Evolutionary conservation across 2,113 vertebrate genomes (phyloP), one percentile per base, ranked within the genome.

Genomic region (Oryctolagus cuniculus): DNA sequence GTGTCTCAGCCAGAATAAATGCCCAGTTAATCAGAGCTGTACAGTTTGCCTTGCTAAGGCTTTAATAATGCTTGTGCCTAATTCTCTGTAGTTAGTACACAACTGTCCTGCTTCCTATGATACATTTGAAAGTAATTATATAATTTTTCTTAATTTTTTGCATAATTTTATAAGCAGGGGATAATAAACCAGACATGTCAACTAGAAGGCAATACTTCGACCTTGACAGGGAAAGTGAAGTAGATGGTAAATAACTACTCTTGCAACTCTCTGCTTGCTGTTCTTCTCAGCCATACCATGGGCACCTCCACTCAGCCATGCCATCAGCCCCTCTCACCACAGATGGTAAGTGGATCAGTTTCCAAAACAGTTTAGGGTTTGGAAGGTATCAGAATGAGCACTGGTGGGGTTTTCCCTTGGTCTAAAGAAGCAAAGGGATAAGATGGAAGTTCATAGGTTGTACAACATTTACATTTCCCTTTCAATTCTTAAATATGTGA

Each of bases 91-190:
- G 58, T 25, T 87, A 70, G 87, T 55, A 94, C 0, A 79, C 44
- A 96, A 86, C 84, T 72, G 69, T 44, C 88, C 44, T 44, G 17
- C 44, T 83, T 92, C 64, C 22, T 66, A 36, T 66, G 72, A 94
- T 70, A 89, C 31, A 91, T 49, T 91, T 61, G 16, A 94, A 89
- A 83, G 96, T 86, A 95, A 91, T 17, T 80, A n/a, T 15, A 38
- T 83, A 85, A 27, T 88, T 85, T 85, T 72, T 95, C 72, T 58
- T 31, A 81, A 85, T 61, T 77, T 82, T 90, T 87, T 87, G 58
- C 53, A 87, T 92, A 77, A 72, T 87, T 90, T 61, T 88, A 9
- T 38, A 82, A 27, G 79, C 67, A 70, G n/a, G 13, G 27, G 2
- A 82, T 69, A 93, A 78, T 49, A 91, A 44, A 63, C 66, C 64